Conservation (phyloP, 1,140 invertebrate genomes). For the Limonius californicus region DNA sequence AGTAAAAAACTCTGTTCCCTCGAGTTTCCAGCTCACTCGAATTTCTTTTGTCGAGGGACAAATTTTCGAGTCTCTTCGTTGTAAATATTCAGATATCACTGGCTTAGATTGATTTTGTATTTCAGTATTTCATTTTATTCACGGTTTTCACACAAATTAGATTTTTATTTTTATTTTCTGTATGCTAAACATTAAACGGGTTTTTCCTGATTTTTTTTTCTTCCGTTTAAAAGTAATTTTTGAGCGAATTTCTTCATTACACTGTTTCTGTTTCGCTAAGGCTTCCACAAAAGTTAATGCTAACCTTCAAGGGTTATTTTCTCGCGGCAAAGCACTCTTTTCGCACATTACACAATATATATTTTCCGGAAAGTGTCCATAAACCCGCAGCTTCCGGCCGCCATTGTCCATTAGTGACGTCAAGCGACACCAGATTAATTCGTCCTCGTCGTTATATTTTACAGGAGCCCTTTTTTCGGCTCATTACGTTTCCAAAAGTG, state of each 20-base stretch:
- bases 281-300: constrained; percentile 8
- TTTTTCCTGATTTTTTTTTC: neutral
- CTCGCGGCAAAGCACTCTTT: constrained; percentile 5
- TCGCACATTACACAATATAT: constrained; percentile 17
- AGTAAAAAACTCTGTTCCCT: constrained; percentile 27
- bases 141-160: neutral
- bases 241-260: neutral
- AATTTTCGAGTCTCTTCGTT: constrained; percentile 25
- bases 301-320: constrained; percentile 10
- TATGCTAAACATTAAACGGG: too few species aligned
- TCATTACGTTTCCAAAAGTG: constrained; percentile 24
- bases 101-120: constrained; percentile 6
- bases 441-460: constrained; percentile 24
- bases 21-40: constrained; percentile 23
- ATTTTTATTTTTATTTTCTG: neutral
- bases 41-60: constrained; percentile 28
- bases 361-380: constrained; percentile 29
- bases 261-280: neutral
- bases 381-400: constrained; percentile 21
- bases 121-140: neutral
- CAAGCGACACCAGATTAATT: constrained; percentile 27
- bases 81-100: constrained; percentile 14
- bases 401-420: constrained; percentile 30
- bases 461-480: constrained; percentile 25
- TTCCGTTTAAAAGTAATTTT: neutral